Evolutionary conservation across 2,888 invertebrate genomes (phyloP).

Genomic region (Molanna angustata): DNA sequence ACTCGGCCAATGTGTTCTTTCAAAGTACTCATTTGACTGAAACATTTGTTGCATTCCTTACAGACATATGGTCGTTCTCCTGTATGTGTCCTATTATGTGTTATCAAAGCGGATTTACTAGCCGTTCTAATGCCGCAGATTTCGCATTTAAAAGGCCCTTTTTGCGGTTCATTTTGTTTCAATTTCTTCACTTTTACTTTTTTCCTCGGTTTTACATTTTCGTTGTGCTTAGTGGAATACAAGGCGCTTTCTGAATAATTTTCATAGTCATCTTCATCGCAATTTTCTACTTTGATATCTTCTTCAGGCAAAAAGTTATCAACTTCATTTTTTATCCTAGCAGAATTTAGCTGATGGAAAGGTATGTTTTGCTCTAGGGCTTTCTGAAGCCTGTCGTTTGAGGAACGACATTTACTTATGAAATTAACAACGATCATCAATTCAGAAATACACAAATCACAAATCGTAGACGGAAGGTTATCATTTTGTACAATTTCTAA

Average conservation of each 20-base stretch:
- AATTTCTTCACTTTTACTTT: not conserved
- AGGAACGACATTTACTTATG: constrained; percentile 6
- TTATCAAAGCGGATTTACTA: constrained; percentile 21
- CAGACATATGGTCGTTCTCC: constrained; percentile 22
- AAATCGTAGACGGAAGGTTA: constrained; percentile 12
- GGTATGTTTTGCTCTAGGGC: constrained; percentile 1
- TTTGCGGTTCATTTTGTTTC: constrained; percentile 1
- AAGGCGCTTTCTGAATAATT: not conserved
- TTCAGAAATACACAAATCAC: constrained; percentile 10
- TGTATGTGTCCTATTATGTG: constrained; percentile 22
- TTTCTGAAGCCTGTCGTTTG: constrained; percentile 10
- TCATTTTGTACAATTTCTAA: constrained; percentile 15
- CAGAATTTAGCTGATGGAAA: not conserved
- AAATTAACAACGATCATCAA: constrained; percentile 12
- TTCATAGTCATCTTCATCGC: not conserved
- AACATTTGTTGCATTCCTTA: constrained; percentile 11
- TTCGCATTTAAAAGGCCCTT: constrained; percentile 11
- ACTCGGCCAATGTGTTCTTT: constrained; percentile 16
- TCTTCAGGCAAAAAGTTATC: not conserved
- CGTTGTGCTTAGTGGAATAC: not conserved
- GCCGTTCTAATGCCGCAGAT: constrained; percentile 9
- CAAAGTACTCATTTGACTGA: constrained; percentile 16
- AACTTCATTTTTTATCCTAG: constrained; percentile 4
- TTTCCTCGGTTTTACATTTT: not conserved
- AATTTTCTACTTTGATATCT: constrained; percentile 4